These are phyloP conservation scores for Coenobita brevimanus DNA, from an alignment of 1,140 invertebrate species.

Conservation along the genomic window DNA sequence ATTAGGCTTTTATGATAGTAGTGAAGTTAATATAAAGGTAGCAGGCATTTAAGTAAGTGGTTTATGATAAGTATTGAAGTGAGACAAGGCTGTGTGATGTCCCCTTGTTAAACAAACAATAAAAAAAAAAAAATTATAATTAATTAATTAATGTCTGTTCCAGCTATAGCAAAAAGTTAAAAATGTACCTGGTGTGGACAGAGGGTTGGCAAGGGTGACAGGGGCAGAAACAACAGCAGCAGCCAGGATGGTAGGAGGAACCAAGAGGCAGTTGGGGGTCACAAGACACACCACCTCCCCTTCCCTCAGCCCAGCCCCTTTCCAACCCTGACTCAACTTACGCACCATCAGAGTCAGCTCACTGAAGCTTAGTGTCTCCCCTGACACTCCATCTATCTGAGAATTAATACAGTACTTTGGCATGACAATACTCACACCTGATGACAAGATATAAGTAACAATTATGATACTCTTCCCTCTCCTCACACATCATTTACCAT, in stretches of 20 bases:
- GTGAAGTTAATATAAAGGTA: too few relatives aligned
- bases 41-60: too few relatives aligned
- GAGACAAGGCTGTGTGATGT: too few relatives aligned
- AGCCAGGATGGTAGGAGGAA: conserved; percentile 23
- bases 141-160: background rate
- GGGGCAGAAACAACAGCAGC: conserved; percentile 22
- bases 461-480: too few relatives aligned
- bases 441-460: too few relatives aligned
- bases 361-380: conserved; percentile 26
- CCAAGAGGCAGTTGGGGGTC: conserved; percentile 36
- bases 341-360: conserved; percentile 20
- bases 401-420: background rate
- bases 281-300: conserved; percentile 45
- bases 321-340: conserved; percentile 38
- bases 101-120: background rate
- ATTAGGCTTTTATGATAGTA: too few relatives aligned
- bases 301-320: conserved; percentile 34
- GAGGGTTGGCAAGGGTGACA: conserved; percentile 50
- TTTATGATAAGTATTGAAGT: too few relatives aligned
- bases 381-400: conserved; percentile 47
- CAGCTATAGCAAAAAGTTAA: background rate
- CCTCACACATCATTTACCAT: too few relatives aligned
- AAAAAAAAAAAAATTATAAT: background rate
- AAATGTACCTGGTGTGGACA: conserved; percentile 46
- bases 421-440: too few relatives aligned